Base-by-base conservation (phyloP, 2,113 vertebrate genomes). In the Ciconia stormi region DNA sequence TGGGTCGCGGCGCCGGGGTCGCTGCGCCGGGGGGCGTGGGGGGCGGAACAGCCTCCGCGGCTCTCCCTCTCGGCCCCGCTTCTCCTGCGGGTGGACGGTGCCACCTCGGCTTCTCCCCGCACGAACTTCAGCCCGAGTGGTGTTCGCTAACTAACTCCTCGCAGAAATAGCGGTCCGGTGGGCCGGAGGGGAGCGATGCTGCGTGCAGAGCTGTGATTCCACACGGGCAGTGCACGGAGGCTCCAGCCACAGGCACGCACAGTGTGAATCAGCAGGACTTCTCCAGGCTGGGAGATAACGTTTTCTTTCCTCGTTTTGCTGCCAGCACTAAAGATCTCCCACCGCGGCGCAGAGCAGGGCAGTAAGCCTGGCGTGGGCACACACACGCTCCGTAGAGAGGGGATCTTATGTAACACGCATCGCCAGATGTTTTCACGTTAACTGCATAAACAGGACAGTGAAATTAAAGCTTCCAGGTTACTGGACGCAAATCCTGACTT, bases 401-500 rank as follows among this genome's bases (percentile, higher is more conserved):
- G 55, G 36, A 53, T 53, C 77, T 96, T 97, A 95, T 38, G 74
- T 95, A 96, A 97, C 66, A 11, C 65, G 26, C 55, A 61, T 82
- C 66, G 95, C 96, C 97, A 97, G 97, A 95, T 97, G 96, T 96
- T 96, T 95, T 72, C 92, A 82, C 78, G 84, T 86, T 91, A 90
- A 94, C 89, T 87, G 96, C 87, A 92, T 78, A 76, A 91, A 58
- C 91, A 91, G 86, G 89, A 71, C 84, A 46, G 82, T 15, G 86
- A 74, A 82, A 83, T 78, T 82, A 89, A 93, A 90, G 92, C 91
- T 88, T 79, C 81, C 95, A 96, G 97, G 95, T 95, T 95, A 56
- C 76, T 12, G 87, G 77, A 27, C 55, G 7, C 62, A 84, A 85
- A 83, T 83, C 94, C 92, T 3, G 40, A 27, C 53, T 82, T 53